Evolutionary conservation across 2,797 vertebrate genomes (phyloP).

Genomic region (Bothrops alternatus): DNA sequence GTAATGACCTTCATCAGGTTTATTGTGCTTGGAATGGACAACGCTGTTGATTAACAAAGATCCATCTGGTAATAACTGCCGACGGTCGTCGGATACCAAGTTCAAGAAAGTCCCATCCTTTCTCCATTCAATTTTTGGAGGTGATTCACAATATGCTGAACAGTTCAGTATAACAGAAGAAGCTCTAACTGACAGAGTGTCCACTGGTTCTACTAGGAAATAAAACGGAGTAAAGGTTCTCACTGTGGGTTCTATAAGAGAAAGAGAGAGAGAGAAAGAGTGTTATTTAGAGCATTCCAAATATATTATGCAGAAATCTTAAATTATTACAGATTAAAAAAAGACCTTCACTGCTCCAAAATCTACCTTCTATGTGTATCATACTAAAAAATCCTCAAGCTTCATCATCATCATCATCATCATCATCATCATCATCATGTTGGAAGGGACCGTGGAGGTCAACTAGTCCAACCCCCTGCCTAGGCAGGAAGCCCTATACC

Average conservation of each 20-base stretch:
- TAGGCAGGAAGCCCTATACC: too few species aligned
- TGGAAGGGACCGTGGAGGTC: too few species aligned
- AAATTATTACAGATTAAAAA: neutral
- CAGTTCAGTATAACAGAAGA: constrained; percentile 87
- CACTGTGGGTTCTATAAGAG: constrained; percentile 74
- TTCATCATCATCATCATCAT: too few species aligned
- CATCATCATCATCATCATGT: too few species aligned
- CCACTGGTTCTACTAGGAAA: constrained; percentile 88
- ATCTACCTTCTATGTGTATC: neutral
- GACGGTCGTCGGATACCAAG: constrained; percentile 87
- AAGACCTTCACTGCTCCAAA: neutral
- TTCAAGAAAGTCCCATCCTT: constrained; percentile 94
- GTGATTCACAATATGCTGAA: constrained; percentile 79
- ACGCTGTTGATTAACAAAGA: constrained; percentile 86
- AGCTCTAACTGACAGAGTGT: constrained; percentile 82
- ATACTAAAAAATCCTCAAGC: neutral
- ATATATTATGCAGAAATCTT: neutral
- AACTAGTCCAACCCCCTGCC: too few species aligned
- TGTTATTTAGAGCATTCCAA: neutral
- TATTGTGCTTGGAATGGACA: constrained; percentile 95
- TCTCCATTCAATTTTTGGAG: constrained; percentile 88
- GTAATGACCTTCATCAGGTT: constrained; percentile 95
- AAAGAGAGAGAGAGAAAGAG: neutral
- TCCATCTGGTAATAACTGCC: constrained; percentile 85
- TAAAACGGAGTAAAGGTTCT: constrained; percentile 91